A percentile compares a stretch with the other conserved stretches of the same genome.
Evolutionary conservation across 2,113 vertebrate species (phyloP).

Genomic region (Platichthys stellatus): DNA sequence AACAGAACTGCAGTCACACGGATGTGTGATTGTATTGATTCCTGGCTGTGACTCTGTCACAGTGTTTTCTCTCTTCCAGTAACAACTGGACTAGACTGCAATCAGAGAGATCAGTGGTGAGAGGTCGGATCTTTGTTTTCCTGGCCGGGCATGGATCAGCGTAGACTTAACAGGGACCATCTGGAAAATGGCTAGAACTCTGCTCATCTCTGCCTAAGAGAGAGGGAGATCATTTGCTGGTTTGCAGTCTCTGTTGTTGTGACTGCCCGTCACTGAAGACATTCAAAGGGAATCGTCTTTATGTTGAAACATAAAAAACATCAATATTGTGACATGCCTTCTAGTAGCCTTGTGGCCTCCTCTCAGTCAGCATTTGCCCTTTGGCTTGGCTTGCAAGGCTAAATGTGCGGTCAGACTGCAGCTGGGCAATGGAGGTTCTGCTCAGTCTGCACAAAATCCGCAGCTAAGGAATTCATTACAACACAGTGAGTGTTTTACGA

Average conservation of each 20-base stretch:
- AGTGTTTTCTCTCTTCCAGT: neutral
- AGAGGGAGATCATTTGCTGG: neutral
- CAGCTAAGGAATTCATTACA: constrained; percentile 58
- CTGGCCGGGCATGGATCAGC: neutral
- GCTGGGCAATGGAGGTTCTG: constrained; percentile 37
- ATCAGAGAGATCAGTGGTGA: no score
- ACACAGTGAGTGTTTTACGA: constrained; percentile 46
- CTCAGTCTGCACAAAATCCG: constrained; percentile 22
- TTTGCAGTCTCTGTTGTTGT: neutral
- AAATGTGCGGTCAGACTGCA: constrained; percentile 39
- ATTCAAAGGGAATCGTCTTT: neutral
- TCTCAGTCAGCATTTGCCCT: constrained; percentile 10
- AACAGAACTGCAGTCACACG: neutral
- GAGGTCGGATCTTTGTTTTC: neutral
- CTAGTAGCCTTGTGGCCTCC: neutral
- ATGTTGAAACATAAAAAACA: neutral
- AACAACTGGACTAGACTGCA: no score
- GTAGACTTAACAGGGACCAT: neutral
- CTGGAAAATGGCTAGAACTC: no score
- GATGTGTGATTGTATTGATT: neutral
- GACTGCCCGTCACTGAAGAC: neutral
- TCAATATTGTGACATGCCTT: neutral
- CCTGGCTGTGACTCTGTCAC: neutral
- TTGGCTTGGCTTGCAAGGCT: constrained; percentile 3
- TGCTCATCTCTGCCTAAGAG: neutral